Base-by-base conservation (phyloP, 2,797 vertebrate species). In the Thaleichthys pacificus region DNA sequence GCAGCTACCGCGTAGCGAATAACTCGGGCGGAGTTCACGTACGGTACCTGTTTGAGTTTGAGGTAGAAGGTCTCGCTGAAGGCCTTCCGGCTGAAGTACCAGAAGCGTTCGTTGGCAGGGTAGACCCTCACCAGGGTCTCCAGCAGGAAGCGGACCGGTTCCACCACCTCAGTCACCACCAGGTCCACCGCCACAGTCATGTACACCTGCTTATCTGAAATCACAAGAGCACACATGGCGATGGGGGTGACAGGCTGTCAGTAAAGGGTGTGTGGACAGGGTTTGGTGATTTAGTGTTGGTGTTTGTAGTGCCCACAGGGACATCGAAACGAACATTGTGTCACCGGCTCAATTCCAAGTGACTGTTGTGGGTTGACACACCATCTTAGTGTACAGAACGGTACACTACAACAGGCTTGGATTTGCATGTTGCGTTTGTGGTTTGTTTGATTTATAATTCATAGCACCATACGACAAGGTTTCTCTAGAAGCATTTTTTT, bases 1-100 rank as follows among this genome's bases (percentile, higher is more conserved):
- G 32, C 32, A 35, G 32, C 32, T 35, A 35, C 32, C 32, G 5
- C 5, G 7, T 8, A 35, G 7, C 8, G 32, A 35, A 35, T 35
- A 35, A 35, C 32, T 35, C 5, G 32, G 5, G 5, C 1, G 1
- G 32, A 47, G 42, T 47, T 47, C 0, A 3, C 3, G 42, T 47
- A 3, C 12, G 24, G 14, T 78, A 86, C 83, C 92, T 90, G 92
- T 89, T 90, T 89, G 63, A 99, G 93, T 84, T 92, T 96, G 89
- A 99, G 95, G 82, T 96, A 95, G 86, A 99, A 99, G 1, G 93
- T 98, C 89, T 99, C 97, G 0, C 92, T 96, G 90, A 97, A 98
- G 77, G 95, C 92, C 87, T 98, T 98, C 68, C 98, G 94, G 90
- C 98, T 99, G 89, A 98, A 99, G 90, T 99, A 99, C 98, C 98